Evolutionary conservation across 2,113 vertebrate genomes (phyloP).

Genomic region (Sylvicapra grimmia): DNA sequence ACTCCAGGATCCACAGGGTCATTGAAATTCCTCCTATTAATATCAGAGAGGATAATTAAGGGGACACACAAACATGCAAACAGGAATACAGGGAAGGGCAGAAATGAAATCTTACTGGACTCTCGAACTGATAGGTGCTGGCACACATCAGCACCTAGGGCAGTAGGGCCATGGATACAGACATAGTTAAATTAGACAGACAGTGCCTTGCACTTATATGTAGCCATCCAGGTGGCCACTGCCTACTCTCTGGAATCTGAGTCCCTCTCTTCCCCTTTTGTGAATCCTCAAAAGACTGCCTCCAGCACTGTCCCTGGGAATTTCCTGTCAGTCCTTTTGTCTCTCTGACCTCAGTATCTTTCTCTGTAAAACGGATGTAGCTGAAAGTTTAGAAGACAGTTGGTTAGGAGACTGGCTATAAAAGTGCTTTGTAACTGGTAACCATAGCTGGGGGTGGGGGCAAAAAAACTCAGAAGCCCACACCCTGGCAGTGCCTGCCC

Average conservation of each 20-base stretch:
- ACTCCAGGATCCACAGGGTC: neutral
- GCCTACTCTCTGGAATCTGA: neutral
- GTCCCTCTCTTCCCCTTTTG: neutral
- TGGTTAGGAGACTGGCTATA: neutral
- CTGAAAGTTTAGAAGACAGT: neutral
- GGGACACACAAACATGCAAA: neutral
- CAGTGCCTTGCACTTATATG: neutral
- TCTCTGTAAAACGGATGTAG: constrained; percentile 36
- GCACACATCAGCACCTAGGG: neutral
- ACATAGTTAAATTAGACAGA: neutral
- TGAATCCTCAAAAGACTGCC: neutral
- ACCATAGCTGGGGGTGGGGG: neutral
- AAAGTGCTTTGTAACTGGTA: constrained; percentile 4
- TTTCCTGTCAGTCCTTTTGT: constrained; percentile 31
- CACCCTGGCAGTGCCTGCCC: neutral
- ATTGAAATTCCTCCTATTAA: neutral
- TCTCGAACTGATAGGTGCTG: neutral
- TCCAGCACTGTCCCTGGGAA: neutral
- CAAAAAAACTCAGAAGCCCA: neutral
- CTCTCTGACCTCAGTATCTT: neutral
- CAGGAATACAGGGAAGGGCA: neutral
- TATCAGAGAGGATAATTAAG: neutral
- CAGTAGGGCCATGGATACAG: neutral
- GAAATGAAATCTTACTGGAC: neutral
- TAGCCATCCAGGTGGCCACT: neutral